These are phyloP conservation scores for Bostrychus sinensis DNA, from an alignment of 2,113 vertebrate species.

Conservation along the genomic window DNA sequence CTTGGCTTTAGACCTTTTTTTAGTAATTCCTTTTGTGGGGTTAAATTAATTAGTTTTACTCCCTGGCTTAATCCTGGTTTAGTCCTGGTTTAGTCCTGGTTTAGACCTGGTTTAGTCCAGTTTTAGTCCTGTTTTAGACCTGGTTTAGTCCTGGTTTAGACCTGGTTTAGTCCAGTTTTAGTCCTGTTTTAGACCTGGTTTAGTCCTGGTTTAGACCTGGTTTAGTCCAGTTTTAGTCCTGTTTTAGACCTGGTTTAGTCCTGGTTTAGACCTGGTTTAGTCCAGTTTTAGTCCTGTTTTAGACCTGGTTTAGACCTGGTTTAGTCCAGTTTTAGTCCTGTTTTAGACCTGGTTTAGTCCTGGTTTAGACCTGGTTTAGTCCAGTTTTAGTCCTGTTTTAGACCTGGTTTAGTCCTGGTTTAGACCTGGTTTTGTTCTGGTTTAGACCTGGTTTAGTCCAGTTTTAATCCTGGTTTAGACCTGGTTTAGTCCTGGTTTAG, in stretches of 20 bases:
- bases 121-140: not conserved
- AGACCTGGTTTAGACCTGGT: not conserved
- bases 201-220: not conserved
- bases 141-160: not conserved
- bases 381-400: no score
- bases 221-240: not conserved
- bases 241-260: not conserved
- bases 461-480: not conserved
- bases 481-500: not conserved
- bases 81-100: not conserved
- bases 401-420: no score
- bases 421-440: no score
- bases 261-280: not conserved
- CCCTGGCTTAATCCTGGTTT: no score
- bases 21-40: no score
- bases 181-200: not conserved
- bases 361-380: no score
- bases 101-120: not conserved
- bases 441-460: no score
- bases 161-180: not conserved
- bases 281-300: not conserved
- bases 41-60: no score
- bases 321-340: not conserved
- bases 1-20: no score
- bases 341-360: no score